These are phyloP conservation scores for Rhadinocentrus ornatus DNA, from an alignment of 2,797 vertebrate genomes.

Conservation along the genomic window DNA sequence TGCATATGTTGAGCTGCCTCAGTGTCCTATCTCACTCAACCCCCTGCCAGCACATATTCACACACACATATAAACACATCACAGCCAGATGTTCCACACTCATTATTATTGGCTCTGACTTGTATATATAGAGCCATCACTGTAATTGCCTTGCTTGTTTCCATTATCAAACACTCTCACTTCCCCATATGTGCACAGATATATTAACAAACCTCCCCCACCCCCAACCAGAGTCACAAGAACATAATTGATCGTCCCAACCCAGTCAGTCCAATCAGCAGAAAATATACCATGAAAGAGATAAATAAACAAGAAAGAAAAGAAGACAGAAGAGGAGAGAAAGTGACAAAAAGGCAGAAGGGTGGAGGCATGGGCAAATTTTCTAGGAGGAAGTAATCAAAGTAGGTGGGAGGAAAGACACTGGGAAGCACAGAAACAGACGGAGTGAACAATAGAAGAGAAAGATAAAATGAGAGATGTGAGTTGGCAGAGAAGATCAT, in stretches of 20 bases:
- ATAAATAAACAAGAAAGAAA: slow-evolving; percentile 33
- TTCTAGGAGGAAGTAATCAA: slow-evolving; percentile 22
- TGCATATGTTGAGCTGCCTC: slow-evolving; percentile 7
- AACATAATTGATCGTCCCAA: slow-evolving; percentile 32
- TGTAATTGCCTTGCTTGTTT: slow-evolving; percentile 91
- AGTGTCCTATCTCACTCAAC: slow-evolving; percentile 9
- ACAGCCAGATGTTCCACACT: slow-evolving; percentile 87
- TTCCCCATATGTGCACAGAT: slow-evolving; percentile 77
- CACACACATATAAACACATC: slow-evolving; percentile 21
- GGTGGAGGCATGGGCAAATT: slow-evolving; percentile 11
- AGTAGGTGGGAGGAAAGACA: slow-evolving; percentile 51
- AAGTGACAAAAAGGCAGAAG: slow-evolving; percentile 8
- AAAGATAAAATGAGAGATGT: slow-evolving; percentile 47
- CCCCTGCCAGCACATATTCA: slow-evolving; percentile 17
- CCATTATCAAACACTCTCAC: slow-evolving; percentile 85
- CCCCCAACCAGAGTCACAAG: background rate
- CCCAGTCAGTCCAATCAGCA: slow-evolving; percentile 51
- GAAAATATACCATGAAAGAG: slow-evolving; percentile 32
- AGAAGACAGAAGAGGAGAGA: slow-evolving; percentile 9
- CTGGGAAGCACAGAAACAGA: slow-evolving; percentile 38
- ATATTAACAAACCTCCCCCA: slow-evolving; percentile 19
- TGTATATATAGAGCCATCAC: slow-evolving; percentile 88
- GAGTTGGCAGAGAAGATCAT: slow-evolving; percentile 58
- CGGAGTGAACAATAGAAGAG: slow-evolving; percentile 27
- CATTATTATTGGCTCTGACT: slow-evolving; percentile 87